Evolutionary conservation across 1,140 invertebrate species (phyloP), one percentile per base, ranked within the genome.

Genomic region (Zophobas atratus): DNA sequence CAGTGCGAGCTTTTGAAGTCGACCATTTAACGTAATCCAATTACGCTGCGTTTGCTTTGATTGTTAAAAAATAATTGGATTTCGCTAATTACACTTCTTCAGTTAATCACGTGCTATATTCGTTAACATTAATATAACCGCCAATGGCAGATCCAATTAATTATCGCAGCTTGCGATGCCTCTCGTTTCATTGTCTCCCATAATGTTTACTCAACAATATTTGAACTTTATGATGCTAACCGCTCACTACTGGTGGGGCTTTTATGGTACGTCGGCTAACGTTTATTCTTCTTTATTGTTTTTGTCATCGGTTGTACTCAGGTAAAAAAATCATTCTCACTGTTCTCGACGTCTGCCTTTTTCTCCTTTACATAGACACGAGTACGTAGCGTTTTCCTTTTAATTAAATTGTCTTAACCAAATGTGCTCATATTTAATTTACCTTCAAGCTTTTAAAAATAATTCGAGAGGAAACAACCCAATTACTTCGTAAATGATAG

Each of bases 121-220:
- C 49, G 49, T 51, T 51, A 51, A 51, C 20, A 5, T 41, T 43
- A 67, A 67, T 41, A 63, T 39, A 43, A 43, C 60, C 39, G n/a
- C 38, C 60, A 67, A 33, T 67, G 39, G 20, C 60, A 41, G 39
- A 41, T 67, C 20, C 39, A 67, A 67, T 67, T 67, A 41, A 43
- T 43, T 43, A 67, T 67, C 60, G 5, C 41, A 32, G n/a, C 39
- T 67, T 20, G 4, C 4, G n/a, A 51, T 51, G n/a, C n/a, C 49
- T 20, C 49, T 51, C 49, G 20, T 51, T 51, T 51, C 4, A 51
- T 2, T 20, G 49, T 2, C 39, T 41, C 60, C 33, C 38, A 32
- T 67, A 41, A 67, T 67, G 60, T 67, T 67, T 41, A 67, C 35
- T 32, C 60, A 67, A 67, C 60, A 67, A 67, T 67, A 67, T 67